Evolutionary conservation across 2,797 vertebrate genomes (phyloP).

Genomic region (Lutjanus argentimaculatus): DNA sequence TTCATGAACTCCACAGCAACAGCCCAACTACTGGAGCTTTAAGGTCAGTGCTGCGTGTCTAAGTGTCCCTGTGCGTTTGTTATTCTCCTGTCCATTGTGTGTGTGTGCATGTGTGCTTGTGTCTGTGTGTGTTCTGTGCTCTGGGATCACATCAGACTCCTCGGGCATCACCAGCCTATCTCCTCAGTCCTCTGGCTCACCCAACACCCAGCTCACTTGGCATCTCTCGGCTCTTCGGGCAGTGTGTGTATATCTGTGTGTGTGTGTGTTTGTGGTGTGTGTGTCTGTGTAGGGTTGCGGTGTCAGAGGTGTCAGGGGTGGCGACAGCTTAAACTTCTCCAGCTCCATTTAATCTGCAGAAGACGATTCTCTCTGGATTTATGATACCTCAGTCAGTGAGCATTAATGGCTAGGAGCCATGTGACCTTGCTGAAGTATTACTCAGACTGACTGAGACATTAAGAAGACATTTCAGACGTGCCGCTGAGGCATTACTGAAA

Average conservation of each 20-base stretch:
- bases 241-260: slow-evolving; percentile 18
- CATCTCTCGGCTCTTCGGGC: slow-evolving; percentile 41
- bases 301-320: slow-evolving; percentile 50
- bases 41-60: slow-evolving; percentile 93
- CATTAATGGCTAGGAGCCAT: slow-evolving; percentile 66
- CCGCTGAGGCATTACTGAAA: slow-evolving; percentile 51
- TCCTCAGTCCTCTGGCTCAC: slow-evolving; percentile 35
- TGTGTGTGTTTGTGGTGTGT: slow-evolving; percentile 6
- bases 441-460: slow-evolving; percentile 63
- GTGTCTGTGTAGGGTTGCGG: slow-evolving; percentile 12
- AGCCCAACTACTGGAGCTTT: slow-evolving; percentile 99
- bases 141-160: slow-evolving; percentile 40
- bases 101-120: slow-evolving; percentile 23
- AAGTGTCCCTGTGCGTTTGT: slow-evolving; percentile 58
- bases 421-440: slow-evolving; percentile 68
- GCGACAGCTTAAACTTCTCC: slow-evolving; percentile 69
- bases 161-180: slow-evolving; percentile 44
- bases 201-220: slow-evolving; percentile 46
- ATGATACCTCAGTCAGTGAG: slow-evolving; percentile 61
- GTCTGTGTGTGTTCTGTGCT: slow-evolving; percentile 16
- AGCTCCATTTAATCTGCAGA: slow-evolving; percentile 74
- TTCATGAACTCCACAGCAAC: slow-evolving; percentile 86
- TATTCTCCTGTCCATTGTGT: slow-evolving; percentile 34
- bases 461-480: slow-evolving; percentile 66
- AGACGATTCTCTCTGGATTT: slow-evolving; percentile 68